Evolutionary conservation across 2,888 invertebrate species (phyloP), one percentile per base, ranked within the genome.

Genomic region (Nymphalis urticae): DNA sequence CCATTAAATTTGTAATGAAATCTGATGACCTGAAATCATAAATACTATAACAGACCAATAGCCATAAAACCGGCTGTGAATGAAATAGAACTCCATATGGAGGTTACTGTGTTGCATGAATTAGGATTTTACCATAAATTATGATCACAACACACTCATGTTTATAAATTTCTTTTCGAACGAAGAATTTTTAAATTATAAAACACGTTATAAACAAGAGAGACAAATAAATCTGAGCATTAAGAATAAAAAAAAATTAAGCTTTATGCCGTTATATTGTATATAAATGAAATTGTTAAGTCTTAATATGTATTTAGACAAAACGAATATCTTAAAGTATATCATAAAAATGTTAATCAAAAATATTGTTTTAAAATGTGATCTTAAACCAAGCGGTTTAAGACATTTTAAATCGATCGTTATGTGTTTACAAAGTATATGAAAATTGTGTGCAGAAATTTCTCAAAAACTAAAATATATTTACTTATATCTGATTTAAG

Each of bases 1-100:
- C 51, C 54, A 68, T 68, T 68, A 68, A 78, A 69, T 62, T 65
- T 72, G 54, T 70, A 72, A 77, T 76, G 73, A 82, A 84, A 77
- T 80, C 82, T 75, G 83, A 80, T 87, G 82, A 85, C 85, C 86
- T 78, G 77, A 74, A 81, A 84, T 78, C 76, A 75, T 82, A 81
- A 77, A 79, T 74, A 75, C 79, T 78, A 78, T 80, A 82, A 78
- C 77, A 77, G 78, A 83, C 67, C 62, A 62, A 71, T 78, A 77
- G 73, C 74, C 73, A 80, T 78, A 82, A 82, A 88, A 87, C 86
- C 82, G 81, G 86, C 80, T 77, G 64, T 69, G 76, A 71, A 71
- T 70, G 73, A 74, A 73, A 76, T 76, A 78, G 72, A 76, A 73
- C 77, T 74, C 72, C 74, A 73, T 75, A 83, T 82, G 77, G 82